Conservation (phyloP, 2,888 invertebrate genomes). For the Serripes groenlandicus region DNA sequence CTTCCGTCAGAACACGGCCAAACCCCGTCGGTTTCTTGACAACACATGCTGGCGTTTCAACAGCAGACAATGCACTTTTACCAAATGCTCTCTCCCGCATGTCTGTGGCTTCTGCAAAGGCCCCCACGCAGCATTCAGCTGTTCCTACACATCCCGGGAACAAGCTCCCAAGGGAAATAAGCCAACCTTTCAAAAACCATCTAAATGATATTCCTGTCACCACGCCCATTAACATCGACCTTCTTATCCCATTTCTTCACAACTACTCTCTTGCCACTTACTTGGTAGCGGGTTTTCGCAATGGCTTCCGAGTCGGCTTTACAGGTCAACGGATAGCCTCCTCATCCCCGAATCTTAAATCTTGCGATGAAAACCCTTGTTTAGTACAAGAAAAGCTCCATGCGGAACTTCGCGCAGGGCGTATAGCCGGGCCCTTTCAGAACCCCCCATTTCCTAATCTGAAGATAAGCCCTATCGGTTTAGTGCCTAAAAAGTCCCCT, state of each 20-base stretch:
- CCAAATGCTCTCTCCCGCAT: background rate
- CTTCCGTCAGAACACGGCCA: background rate
- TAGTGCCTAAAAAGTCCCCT: constrained; percentile 46
- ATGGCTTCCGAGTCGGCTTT: constrained; percentile 29
- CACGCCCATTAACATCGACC: background rate
- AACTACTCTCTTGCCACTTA: background rate
- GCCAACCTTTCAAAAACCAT: background rate
- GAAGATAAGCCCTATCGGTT: constrained; percentile 37
- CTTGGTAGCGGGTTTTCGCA: constrained; percentile 19
- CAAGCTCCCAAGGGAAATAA: background rate
- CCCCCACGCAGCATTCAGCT: constrained; percentile 4
- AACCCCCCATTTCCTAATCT: constrained; percentile 21
- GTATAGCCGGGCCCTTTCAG: constrained; percentile 38
- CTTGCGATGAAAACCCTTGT: constrained; percentile 17
- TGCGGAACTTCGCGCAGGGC: constrained; percentile 7
- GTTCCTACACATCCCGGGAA: background rate
- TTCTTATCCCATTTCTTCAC: background rate
- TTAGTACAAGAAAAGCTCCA: constrained; percentile 12
- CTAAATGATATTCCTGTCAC: background rate
- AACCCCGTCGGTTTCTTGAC: background rate
- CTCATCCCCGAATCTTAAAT: constrained; percentile 21
- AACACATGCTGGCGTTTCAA: constrained; percentile 13
- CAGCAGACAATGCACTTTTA: background rate
- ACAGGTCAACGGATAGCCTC: background rate
- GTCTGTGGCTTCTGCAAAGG: constrained; percentile 22